Evolutionary conservation across 2,113 vertebrate species (phyloP).

Genomic region (Anser cygnoides): DNA sequence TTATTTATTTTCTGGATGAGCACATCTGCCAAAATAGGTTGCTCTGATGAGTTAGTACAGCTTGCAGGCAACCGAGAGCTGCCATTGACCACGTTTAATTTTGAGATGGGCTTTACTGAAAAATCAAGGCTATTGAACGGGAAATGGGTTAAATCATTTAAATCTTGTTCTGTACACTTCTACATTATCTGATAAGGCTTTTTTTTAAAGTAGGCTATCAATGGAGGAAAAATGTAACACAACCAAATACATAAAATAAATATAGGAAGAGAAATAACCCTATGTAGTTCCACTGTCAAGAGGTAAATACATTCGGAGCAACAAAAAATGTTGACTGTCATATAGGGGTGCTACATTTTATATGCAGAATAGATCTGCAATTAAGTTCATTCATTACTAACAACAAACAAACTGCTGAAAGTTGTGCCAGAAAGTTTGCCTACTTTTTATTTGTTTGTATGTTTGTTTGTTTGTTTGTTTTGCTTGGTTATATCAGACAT

Average conservation of each 20-base stretch:
- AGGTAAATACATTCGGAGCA: not conserved
- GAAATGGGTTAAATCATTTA: not conserved
- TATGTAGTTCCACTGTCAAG: not conserved
- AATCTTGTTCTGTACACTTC: not conserved
- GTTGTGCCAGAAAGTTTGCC: not conserved
- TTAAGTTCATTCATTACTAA: not conserved
- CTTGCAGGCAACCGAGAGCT: not conserved
- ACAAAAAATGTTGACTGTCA: not conserved
- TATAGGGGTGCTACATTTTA: not conserved
- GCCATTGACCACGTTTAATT: not conserved
- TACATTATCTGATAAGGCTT: not conserved
- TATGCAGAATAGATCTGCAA: not conserved
- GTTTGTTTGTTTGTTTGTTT: not conserved
- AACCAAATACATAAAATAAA: not conserved
- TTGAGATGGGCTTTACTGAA: constrained; percentile 5
- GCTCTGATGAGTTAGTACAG: constrained; percentile 1
- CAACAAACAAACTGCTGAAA: not conserved
- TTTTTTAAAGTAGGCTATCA: not conserved
- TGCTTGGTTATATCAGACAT: not conserved
- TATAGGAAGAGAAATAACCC: not conserved
- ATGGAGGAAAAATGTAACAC: not conserved
- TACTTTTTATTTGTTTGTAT: not conserved
- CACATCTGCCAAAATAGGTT: constrained; percentile 16
- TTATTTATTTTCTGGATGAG: constrained; percentile 47
- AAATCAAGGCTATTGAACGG: not conserved